These are phyloP conservation scores for Serilophus lunatus DNA, from an alignment of 2,113 vertebrate genomes.

Conservation along the genomic window DNA sequence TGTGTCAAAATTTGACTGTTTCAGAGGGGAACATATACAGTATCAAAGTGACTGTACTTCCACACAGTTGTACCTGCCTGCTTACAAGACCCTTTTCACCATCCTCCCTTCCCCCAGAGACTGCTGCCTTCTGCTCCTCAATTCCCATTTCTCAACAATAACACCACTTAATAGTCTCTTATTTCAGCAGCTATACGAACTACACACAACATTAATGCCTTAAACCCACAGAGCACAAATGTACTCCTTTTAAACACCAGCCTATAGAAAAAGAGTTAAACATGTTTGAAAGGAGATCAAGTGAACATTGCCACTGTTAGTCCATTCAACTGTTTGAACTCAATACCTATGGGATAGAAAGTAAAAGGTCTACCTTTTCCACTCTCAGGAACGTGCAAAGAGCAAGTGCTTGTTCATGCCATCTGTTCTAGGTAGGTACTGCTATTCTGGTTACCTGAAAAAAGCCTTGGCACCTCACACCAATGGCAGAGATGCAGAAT, in stretches of 20 bases:
- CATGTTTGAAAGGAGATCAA: neutral
- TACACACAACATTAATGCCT: neutral
- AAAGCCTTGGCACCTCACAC: neutral
- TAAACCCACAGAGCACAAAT: neutral
- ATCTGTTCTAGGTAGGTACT: accelerated
- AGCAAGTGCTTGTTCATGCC: neutral
- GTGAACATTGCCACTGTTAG: neutral
- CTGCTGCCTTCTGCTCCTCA: neutral
- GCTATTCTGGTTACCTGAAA: neutral
- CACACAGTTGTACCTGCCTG: neutral
- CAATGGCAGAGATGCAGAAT: neutral
- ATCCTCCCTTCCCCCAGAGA: neutral
- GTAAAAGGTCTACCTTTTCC: neutral
- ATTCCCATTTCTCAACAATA: neutral
- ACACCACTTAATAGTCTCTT: neutral
- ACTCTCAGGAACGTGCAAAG: accelerated
- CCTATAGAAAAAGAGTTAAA: neutral
- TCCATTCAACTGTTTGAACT: conserved; percentile 17
- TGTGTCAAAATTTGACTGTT: neutral
- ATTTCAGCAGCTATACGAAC: neutral
- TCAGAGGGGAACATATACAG: neutral
- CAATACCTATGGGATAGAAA: neutral
- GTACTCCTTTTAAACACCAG: neutral
- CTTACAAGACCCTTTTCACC: neutral
- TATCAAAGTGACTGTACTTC: neutral